Evolutionary conservation across 2,888 invertebrate species (phyloP).

Genomic region (Galeruca laticollis): DNA sequence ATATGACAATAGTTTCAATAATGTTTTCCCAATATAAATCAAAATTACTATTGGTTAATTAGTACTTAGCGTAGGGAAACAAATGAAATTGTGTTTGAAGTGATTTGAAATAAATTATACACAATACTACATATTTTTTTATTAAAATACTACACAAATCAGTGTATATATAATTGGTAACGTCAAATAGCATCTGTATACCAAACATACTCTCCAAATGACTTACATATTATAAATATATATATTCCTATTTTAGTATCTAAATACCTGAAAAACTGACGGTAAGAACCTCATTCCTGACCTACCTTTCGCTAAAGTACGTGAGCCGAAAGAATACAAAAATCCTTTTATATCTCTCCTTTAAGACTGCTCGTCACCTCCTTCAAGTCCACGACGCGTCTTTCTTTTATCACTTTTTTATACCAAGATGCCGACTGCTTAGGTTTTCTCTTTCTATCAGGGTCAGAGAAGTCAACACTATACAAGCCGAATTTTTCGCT

Average conservation of each 20-base stretch:
- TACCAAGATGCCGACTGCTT: conserved; percentile 73
- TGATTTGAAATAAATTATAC: too few species aligned
- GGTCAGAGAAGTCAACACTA: conserved; percentile 74
- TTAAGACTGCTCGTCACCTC: conserved; percentile 26
- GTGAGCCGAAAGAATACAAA: conserved; percentile 6
- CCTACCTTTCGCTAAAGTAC: conserved; percentile 12
- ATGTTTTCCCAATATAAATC: too few species aligned
- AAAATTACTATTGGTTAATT: too few species aligned
- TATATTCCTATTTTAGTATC: neutral
- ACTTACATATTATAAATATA: neutral
- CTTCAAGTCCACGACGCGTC: conserved; percentile 40
- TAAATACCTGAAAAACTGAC: neutral
- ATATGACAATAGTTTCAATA: too few species aligned
- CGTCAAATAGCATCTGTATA: too few species aligned
- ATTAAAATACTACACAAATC: too few species aligned
- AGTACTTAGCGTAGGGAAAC: too few species aligned
- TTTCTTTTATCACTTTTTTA: conserved; percentile 67
- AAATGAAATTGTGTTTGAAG: too few species aligned
- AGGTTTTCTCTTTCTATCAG: conserved; percentile 71
- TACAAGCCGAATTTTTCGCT: conserved; percentile 77
- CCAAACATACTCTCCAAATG: neutral
- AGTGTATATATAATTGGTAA: too few species aligned
- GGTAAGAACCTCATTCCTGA: neutral
- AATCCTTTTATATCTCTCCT: conserved; percentile 17
- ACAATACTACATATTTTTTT: too few species aligned